Conservation (phyloP, 2,888 invertebrate species). For the Plebejus argus region DNA sequence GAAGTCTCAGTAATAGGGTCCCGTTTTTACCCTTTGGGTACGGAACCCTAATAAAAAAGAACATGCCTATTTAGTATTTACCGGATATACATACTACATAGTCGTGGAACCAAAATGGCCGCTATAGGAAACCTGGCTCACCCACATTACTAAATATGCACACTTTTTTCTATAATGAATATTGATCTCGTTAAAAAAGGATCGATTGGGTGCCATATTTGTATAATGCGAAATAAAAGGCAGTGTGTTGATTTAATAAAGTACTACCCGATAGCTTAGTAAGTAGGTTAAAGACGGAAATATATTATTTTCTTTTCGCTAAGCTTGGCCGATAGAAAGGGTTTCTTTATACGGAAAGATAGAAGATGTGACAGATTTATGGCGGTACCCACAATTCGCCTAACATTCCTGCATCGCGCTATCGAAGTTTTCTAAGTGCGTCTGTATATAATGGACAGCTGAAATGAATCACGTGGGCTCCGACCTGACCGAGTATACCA, state of each 20-base stretch:
- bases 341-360: too few relatives aligned
- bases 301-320: too few relatives aligned
- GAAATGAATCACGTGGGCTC: too few relatives aligned
- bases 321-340: background rate
- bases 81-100: slow-evolving; percentile 19
- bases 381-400: too few relatives aligned
- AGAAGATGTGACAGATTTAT: too few relatives aligned
- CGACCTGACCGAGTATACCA: too few relatives aligned
- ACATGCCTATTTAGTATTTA: background rate
- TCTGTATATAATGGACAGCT: too few relatives aligned
- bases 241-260: background rate
- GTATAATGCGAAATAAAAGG: background rate
- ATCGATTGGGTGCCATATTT: background rate
- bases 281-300: background rate
- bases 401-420: too few relatives aligned
- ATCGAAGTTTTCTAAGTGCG: too few relatives aligned
- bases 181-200: slow-evolving; percentile 28
- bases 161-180: slow-evolving; percentile 30
- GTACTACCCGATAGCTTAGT: background rate
- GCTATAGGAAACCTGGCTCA: slow-evolving; percentile 18
- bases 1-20: too few relatives aligned
- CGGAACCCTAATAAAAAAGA: too few relatives aligned
- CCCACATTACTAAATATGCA: slow-evolving; percentile 32
- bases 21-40: too few relatives aligned
- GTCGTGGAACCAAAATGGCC: slow-evolving; percentile 24